Percentiles rank a stretch among this genome's conserved stretches.
phyloP scores from a whole-genome alignment of 2,113 vertebrate species.

The Holacanthus passer region DNA sequence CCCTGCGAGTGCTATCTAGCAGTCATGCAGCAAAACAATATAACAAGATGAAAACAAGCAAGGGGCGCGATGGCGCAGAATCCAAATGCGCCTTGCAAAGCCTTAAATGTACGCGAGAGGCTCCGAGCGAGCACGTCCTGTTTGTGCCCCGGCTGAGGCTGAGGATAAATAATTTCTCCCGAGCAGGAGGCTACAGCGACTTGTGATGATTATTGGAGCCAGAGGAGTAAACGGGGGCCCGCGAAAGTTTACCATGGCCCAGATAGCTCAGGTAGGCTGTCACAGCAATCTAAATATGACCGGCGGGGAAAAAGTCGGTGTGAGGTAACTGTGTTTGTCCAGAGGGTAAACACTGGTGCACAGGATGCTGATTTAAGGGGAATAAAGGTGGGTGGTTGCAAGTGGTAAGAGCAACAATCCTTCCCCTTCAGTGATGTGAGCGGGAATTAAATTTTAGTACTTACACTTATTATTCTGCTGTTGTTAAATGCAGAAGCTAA shows the following conservation, averaged over 20 bases:
- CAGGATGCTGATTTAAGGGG: constrained; percentile 63
- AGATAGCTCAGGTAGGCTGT: constrained; percentile 78
- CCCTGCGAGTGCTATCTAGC: constrained; percentile 9
- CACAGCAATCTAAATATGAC: constrained; percentile 75
- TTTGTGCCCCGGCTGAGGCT: constrained; percentile 60
- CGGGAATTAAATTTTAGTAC: not conserved
- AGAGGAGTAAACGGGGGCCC: constrained; percentile 72
- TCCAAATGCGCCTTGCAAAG: constrained; percentile 42
- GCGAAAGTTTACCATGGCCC: constrained; percentile 75
- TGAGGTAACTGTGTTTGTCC: constrained; percentile 68
- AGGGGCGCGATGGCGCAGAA: not conserved
- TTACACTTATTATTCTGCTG: not conserved
- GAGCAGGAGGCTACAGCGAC: constrained; percentile 51
- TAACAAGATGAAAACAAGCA: constrained; percentile 34
- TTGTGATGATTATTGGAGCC: constrained; percentile 79
- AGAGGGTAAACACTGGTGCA: constrained; percentile 71
- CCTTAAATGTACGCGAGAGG: constrained; percentile 7
- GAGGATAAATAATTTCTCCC: constrained; percentile 67
- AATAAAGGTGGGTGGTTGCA: constrained; percentile 54
- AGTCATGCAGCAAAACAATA: constrained; percentile 33
- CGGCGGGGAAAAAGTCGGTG: constrained; percentile 26
- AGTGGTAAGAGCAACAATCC: constrained; percentile 25
- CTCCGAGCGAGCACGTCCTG: constrained; percentile 61
- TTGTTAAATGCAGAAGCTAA: constrained; percentile 2
- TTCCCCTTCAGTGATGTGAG: constrained; percentile 7